These are phyloP conservation scores for Merodon equestris DNA, from an alignment of 2,888 invertebrate species.

Conservation along the genomic window DNA sequence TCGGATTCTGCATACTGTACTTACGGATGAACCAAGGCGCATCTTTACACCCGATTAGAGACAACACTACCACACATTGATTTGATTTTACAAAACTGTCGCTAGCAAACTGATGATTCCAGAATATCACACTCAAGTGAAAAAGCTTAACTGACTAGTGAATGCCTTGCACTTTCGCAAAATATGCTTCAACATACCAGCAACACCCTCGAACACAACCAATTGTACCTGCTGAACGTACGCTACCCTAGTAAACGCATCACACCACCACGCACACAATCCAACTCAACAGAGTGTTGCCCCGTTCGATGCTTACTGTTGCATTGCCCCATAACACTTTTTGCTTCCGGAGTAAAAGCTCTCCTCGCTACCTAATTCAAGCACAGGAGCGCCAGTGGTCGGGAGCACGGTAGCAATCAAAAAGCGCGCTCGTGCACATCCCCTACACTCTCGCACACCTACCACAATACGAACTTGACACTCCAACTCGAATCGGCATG, in stretches of 20 bases:
- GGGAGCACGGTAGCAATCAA: background rate
- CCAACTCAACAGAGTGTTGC: conserved; percentile 26
- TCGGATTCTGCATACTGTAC: too few species aligned
- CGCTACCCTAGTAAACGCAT: conserved; percentile 4
- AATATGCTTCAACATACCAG: too few species aligned
- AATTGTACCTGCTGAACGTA: conserved; percentile 46
- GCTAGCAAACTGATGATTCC: too few species aligned
- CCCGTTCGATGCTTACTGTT: conserved; percentile 38
- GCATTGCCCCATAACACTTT: conserved; percentile 37
- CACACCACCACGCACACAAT: conserved; percentile 17
- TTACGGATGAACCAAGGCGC: too few species aligned
- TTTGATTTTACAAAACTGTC: too few species aligned
- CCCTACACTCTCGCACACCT: conserved; percentile 53
- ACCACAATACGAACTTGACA: conserved; percentile 52
- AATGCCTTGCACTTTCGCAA: too few species aligned
- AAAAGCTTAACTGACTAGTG: too few species aligned
- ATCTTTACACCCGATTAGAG: too few species aligned
- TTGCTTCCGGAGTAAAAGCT: conserved; percentile 61
- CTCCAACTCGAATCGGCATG: conserved; percentile 19
- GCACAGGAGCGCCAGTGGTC: conserved; percentile 15
- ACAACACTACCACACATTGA: too few species aligned
- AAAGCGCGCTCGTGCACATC: conserved; percentile 13
- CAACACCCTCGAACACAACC: background rate
- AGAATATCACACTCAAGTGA: too few species aligned
- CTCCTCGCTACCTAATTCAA: conserved; percentile 24